Evolutionary conservation across 1,140 invertebrate genomes (phyloP).

Genomic region (Triops cancriformis): DNA sequence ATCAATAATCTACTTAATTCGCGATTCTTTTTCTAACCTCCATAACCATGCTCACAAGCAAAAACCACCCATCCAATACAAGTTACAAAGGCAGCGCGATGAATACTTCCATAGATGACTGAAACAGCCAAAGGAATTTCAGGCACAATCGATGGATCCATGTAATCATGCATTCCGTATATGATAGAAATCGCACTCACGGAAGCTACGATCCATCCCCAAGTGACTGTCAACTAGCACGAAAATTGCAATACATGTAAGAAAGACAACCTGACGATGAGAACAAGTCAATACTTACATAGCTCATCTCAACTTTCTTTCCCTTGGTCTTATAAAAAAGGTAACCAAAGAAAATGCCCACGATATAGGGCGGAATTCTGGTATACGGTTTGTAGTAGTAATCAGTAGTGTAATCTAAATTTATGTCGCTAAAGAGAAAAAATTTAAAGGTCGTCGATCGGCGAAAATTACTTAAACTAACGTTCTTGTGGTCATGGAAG

Average conservation of each 20-base stretch:
- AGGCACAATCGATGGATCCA: slow-evolving; percentile 27
- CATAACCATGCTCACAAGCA: slow-evolving; percentile 65
- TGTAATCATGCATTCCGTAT: slow-evolving; percentile 45
- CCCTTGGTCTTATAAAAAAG: slow-evolving; percentile 48
- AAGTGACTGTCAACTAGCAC: background rate
- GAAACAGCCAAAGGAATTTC: slow-evolving; percentile 32
- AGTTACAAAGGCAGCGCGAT: slow-evolving; percentile 51
- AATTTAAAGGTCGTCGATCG: background rate
- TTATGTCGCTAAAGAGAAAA: background rate
- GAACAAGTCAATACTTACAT: background rate
- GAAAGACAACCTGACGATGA: background rate
- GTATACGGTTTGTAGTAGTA: slow-evolving; percentile 74
- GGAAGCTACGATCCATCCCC: slow-evolving; percentile 47
- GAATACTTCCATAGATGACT: slow-evolving; percentile 52
- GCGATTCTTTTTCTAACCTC: slow-evolving; percentile 41
- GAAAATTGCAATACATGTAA: background rate
- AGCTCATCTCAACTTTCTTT: background rate
- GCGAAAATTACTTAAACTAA: background rate
- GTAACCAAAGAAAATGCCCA: slow-evolving; percentile 68
- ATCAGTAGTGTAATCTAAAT: background rate
- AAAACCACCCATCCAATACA: slow-evolving; percentile 60
- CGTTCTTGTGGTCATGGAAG: background rate
- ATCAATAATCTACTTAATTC: background rate
- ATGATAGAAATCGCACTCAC: slow-evolving; percentile 47
- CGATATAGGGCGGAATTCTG: slow-evolving; percentile 65